Conservation (phyloP, 2,888 invertebrate species). For the Lacanobia oleracea region DNA sequence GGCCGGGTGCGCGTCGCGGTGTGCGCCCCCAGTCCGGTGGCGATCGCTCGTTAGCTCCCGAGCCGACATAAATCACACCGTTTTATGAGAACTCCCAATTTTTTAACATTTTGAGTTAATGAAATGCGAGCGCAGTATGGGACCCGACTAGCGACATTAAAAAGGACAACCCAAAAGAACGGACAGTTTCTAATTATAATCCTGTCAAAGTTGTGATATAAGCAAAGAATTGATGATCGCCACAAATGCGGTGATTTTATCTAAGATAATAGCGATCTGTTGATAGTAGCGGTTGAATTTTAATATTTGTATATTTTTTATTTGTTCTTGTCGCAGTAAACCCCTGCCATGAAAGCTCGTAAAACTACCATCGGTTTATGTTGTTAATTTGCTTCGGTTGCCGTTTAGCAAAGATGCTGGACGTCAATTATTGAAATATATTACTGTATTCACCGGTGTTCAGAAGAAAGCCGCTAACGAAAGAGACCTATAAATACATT, state of each 20-base stretch:
- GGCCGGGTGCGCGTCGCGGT: conserved; percentile 24
- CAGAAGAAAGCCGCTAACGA: not conserved
- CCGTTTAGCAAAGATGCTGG: conserved; percentile 38
- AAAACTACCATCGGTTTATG: conserved; percentile 48
- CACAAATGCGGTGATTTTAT: conserved; percentile 86
- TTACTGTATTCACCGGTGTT: conserved; percentile 1
- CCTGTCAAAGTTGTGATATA: conserved; percentile 89
- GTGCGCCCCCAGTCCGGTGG: conserved; percentile 77
- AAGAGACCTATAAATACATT: not conserved
- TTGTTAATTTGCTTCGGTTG: conserved; percentile 47
- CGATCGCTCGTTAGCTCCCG: conserved; percentile 88
- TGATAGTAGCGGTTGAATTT: conserved; percentile 84
- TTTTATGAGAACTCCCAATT: conserved; percentile 89
- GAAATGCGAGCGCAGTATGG: conserved; percentile 90
- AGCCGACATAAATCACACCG: conserved; percentile 88
- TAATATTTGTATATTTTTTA: conserved; percentile 78
- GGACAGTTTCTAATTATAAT: conserved; percentile 90
- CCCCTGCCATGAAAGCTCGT: conserved; percentile 61
- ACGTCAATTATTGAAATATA: conserved; percentile 24
- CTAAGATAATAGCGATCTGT: conserved; percentile 82
- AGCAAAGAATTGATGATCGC: conserved; percentile 88
- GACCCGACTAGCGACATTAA: conserved; percentile 89
- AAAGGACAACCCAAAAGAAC: conserved; percentile 88
- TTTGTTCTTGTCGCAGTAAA: conserved; percentile 65
- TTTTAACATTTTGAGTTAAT: conserved; percentile 87